phyloP scores from a whole-genome alignment of 2,797 vertebrate species.

The Enteromius unitaeniatus region DNA sequence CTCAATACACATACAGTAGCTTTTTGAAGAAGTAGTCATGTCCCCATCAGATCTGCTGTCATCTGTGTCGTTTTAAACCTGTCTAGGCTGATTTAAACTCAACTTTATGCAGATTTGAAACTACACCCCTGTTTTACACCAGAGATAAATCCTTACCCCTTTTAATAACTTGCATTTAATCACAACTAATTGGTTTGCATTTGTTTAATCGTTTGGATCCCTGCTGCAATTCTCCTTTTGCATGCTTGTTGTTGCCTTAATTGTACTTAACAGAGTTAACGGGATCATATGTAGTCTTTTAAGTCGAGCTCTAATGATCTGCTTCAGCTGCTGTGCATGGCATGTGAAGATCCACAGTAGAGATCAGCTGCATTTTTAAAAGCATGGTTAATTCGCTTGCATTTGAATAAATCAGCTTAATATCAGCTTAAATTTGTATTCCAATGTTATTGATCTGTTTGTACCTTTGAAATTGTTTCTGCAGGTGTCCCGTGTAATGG shows the following conservation, averaged over 20 bases:
- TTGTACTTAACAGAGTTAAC: neutral
- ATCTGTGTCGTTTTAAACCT: neutral
- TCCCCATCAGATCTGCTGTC: constrained; percentile 55
- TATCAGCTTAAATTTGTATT: neutral
- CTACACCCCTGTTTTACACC: neutral
- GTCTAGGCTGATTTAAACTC: neutral
- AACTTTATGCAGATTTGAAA: constrained; percentile 11
- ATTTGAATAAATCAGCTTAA: neutral
- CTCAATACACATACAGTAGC: neutral
- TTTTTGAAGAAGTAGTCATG: constrained; percentile 23
- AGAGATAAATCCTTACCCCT: neutral
- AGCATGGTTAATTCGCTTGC: neutral
- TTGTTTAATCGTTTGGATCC: constrained; percentile 13
- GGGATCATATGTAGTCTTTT: neutral
- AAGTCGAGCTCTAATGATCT: neutral
- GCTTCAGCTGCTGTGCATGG: neutral
- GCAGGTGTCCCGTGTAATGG: constrained; percentile 85
- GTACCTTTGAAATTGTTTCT: constrained; percentile 25
- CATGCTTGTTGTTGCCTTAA: constrained; percentile 4
- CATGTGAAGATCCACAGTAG: neutral
- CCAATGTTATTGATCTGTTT: constrained; percentile 4
- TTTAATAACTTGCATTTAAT: neutral
- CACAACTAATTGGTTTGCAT: neutral
- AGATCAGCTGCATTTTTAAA: neutral
- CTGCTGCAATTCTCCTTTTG: neutral